phyloP scores from a whole-genome alignment of 2,888 invertebrate genomes.

The Meliscaeva auricollis region DNA sequence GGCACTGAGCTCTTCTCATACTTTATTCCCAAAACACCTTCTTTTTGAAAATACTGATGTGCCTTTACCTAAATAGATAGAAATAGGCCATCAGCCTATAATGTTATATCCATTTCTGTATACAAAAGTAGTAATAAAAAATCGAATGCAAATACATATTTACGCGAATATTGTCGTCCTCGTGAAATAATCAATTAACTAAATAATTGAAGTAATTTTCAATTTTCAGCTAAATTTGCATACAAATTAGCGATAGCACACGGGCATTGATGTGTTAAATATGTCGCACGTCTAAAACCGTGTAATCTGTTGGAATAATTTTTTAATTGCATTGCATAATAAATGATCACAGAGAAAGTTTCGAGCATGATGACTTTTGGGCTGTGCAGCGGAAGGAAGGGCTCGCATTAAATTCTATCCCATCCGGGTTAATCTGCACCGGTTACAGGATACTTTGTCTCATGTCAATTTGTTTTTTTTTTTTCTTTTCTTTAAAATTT shows the following conservation, averaged over 20 bases:
- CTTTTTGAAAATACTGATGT: slow-evolving; percentile 9
- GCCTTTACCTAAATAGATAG: not conserved
- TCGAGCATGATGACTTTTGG: slow-evolving; percentile 4
- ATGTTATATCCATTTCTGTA: not conserved
- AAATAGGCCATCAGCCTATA: not conserved
- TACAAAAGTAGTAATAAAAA: slow-evolving; percentile 28
- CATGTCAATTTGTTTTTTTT: not conserved
- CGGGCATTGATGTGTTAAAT: slow-evolving; percentile 71
- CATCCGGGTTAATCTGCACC: not conserved
- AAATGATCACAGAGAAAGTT: slow-evolving; percentile 52
- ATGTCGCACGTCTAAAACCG: slow-evolving; percentile 59
- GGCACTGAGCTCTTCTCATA: not conserved
- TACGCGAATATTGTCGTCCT: slow-evolving; percentile 39
- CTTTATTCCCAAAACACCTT: not conserved
- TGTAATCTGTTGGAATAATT: slow-evolving; percentile 62
- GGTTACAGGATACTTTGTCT: not conserved
- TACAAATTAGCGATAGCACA: slow-evolving; percentile 56
- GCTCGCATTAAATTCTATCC: slow-evolving; percentile 7
- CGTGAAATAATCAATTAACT: slow-evolving; percentile 73
- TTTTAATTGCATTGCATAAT: slow-evolving; percentile 62
- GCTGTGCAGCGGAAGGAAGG: not conserved
- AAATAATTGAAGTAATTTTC: slow-evolving; percentile 75
- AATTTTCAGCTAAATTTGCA: slow-evolving; percentile 68
- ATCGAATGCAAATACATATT: slow-evolving; percentile 41
- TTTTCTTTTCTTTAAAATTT: not conserved